Base-by-base conservation (phyloP, 2,888 invertebrate species). In the Erebia ligea region DNA sequence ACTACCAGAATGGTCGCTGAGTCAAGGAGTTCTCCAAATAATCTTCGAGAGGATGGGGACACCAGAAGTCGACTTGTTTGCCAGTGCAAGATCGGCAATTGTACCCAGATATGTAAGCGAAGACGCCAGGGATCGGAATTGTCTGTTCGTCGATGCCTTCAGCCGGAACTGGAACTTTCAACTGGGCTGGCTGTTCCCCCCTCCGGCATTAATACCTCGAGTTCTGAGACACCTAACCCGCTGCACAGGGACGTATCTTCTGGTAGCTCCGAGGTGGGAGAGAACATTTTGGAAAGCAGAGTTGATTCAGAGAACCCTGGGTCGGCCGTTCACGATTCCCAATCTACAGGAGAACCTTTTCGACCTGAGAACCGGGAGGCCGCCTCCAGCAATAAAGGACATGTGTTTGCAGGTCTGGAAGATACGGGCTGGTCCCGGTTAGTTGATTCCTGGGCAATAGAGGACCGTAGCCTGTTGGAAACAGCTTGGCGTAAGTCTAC, bases 21-120 rank as follows among this genome's bases (percentile, higher is more conserved):
- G 58, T 34, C 34, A 58, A 34, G 34, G n/a, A 9, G 34, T 9
- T 34, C 58, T 58, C 21, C n/a, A n/a, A n/a, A 34, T n/a, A 9
- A 58, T 58, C 34, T 58, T 58, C 40, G 8, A 6, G 40, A 15
- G n/a, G 58, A 34, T 34, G 34, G 58, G 58, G n/a, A n/a, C 2
- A n/a, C 58, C 58, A 58, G 58, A 58, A n/a, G 34, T 58, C 6
- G 58, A 58, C 34, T 34, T 58, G 9, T 58, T 58, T 58, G 58
- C 58, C 34, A 34, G 34, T n/a, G 34, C 34, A 34, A n/a, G 34
- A n/a, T 58, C 58, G 15, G 58, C 58, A n/a, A 34, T 58, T 8
- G 6, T 58, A 9, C 58, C 58, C 58, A 58, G 34, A n/a, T 58
- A 58, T 40, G 58, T 58, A 5, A 58, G 58, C 58, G 58, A 58